These are phyloP conservation scores for Pristionchus fissidentatus DNA, from an alignment of 2,888 invertebrate genomes.

Conservation along the genomic window DNA sequence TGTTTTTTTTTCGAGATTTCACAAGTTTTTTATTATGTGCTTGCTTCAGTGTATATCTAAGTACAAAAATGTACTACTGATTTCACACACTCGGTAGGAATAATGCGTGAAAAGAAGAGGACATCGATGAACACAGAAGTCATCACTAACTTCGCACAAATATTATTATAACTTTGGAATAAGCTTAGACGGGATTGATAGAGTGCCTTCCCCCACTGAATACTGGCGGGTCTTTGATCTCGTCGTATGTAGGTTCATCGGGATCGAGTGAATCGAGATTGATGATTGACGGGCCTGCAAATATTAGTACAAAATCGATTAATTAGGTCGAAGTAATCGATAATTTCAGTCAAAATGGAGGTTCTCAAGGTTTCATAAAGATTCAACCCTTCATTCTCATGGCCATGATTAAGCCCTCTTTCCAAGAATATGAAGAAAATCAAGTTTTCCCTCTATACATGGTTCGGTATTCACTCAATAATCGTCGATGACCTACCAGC, in stretches of 20 bases:
- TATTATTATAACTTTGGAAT: not conserved
- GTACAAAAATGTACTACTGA: too few relatives aligned
- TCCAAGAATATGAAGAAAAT: too few relatives aligned
- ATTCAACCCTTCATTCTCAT: not conserved
- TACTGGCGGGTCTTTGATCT: conserved; percentile 31
- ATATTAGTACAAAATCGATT: too few relatives aligned
- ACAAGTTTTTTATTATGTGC: not conserved
- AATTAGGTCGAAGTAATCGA: too few relatives aligned
- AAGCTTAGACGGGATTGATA: not conserved
- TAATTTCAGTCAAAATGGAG: too few relatives aligned
- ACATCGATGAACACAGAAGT: not conserved
- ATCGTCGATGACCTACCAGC: not conserved
- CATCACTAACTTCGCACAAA: not conserved
- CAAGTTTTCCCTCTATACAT: not conserved
- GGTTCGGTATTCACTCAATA: not conserved
- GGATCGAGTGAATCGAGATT: conserved; percentile 1
- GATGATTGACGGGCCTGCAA: conserved; percentile 1
- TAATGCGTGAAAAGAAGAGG: not conserved
- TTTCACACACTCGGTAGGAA: too few relatives aligned
- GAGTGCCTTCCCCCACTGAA: not conserved
- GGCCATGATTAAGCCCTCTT: too few relatives aligned
- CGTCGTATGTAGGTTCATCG: not conserved
- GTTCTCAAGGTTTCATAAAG: too few relatives aligned
- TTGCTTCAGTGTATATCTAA: too few relatives aligned
- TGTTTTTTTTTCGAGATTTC: too few relatives aligned